Evolutionary conservation across 1,140 invertebrate genomes (phyloP), one percentile per base, ranked within the genome.

Genomic region (Drosophila neocordata): DNA sequence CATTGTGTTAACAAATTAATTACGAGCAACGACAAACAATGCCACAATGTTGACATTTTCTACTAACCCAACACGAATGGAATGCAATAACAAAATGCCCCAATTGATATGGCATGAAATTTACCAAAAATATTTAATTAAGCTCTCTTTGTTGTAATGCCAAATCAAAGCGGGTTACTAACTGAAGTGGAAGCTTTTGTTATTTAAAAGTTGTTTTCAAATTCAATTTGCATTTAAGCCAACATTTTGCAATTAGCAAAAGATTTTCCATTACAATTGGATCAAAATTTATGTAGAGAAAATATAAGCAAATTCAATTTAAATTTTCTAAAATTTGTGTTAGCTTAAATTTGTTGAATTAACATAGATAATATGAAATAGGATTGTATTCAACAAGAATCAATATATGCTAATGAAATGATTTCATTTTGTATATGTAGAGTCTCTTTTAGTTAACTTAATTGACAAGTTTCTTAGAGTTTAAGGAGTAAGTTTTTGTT

Each of bases 1-100:
- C 66, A 73, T 80, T 80, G 63, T 77, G 77, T 80, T 73, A 77
- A 85, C 73, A 74, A 85, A 81, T 84, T 84, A 85, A 81, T 81
- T 87, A 84, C 70, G 67, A 58, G 53, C 35, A 56, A 31, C 34
- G 34, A 35, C 69, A 84, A 87, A 84, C 81, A 87, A 87, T 64
- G 66, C 58, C 73, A 64, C 63, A 57, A 38, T 62, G 80, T 73
- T 80, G 73, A 80, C 77, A 69, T 73, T 85, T 73, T 38, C 41
- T 68, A 68, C 66, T 56, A 56, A 34, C 53, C 24, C 31, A 48
- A 48, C 18, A 48, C 41, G 8, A 48, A 18, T 48, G 41, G 41
- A 48, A 48, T 48, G 41, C 41, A 48, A 31, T 34, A 69, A 59
- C 52, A 24, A 51, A 38, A 11, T 56, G 62, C 48, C 24, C 7